Evolutionary conservation across 2,888 invertebrate genomes (phyloP).

Genomic region (Tipula lateralis): DNA sequence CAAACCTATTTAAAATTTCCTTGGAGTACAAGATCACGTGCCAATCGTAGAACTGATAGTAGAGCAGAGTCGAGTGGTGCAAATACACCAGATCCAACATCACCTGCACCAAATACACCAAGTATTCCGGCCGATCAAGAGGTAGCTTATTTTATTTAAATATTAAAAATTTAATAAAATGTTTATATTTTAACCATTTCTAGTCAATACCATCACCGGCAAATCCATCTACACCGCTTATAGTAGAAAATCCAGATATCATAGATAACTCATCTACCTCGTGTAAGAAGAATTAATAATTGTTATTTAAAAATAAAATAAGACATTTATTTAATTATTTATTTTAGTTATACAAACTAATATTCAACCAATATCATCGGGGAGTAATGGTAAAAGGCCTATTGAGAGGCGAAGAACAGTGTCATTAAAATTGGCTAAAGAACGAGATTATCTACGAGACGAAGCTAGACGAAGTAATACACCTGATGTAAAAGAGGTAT

Average conservation of each 20-base stretch:
- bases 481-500: slow-evolving; percentile 51
- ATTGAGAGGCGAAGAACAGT: slow-evolving; percentile 47
- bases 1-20: slow-evolving; percentile 49
- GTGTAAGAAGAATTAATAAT: neutral
- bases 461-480: slow-evolving; percentile 50
- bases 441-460: slow-evolving; percentile 42
- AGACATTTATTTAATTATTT: neutral
- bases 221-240: slow-evolving; percentile 40
- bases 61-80: slow-evolving; percentile 65
- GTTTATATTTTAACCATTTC: slow-evolving; percentile 30
- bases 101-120: slow-evolving; percentile 51
- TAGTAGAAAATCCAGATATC: neutral
- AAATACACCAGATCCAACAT: slow-evolving; percentile 69
- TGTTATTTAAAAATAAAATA: neutral
- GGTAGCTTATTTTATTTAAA: slow-evolving; percentile 36
- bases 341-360: slow-evolving; percentile 20
- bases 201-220: slow-evolving; percentile 47
- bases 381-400: slow-evolving; percentile 25
- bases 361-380: slow-evolving; percentile 21
- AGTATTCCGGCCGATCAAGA: slow-evolving; percentile 45
- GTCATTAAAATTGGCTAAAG: slow-evolving; percentile 41
- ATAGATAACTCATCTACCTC: neutral
- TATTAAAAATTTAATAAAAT: neutral
- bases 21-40: slow-evolving; percentile 52
- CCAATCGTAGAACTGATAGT: slow-evolving; percentile 62